Evolutionary conservation across 2,797 vertebrate species (phyloP), one percentile per base, ranked within the genome.

Genomic region (Acanthiza pusilla): DNA sequence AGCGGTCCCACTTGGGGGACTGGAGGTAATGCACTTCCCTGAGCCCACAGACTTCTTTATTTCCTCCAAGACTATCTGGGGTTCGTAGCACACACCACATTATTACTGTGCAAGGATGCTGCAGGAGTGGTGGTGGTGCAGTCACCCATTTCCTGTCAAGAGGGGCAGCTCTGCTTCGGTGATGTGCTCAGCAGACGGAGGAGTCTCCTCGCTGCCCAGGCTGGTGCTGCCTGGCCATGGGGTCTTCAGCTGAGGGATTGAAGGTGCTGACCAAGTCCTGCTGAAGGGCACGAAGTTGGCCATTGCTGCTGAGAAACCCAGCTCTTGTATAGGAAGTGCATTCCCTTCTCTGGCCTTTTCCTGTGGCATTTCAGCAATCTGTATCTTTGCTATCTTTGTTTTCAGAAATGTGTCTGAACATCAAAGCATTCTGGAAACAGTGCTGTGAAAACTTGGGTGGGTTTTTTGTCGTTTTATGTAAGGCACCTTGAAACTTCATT

Each of bases 401-500:
- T 89, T 83, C 77, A 67, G 55, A 45, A 70, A 84, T 25, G 11
- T 53, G 17, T 32, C 20, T n/a, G 53, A 55, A 73, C 34, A 76
- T 82, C 62, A 85, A 90, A 94, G 19, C 32, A 40, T 85, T 71
- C 74, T 85, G 77, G 58, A 95, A 91, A 54, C 10, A 18, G 25
- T 72, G 47, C 62, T 82, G 53, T 65, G 62, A 57, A 88, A 94
- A 80, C 23, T 13, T 57, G 54, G 5, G 3, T 13, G 12, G 1
- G 1, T 22, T 54, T 72, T 29, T 26, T 48, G 23, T 67, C 15
- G 26, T 91, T 93, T 94, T 58, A 60, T 7, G 12, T 76, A 82
- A 42, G 45, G 77, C 63, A 73, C 67, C 80, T 90, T 78, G 60
- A 93, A 93, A 91, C 42, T 88, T 86, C 4, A 67, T 76, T 96